Percentiles rank a stretch among this genome's conserved stretches.
Conservation (phyloP, 23 tunicate genomes). For the Clavelina lepadiformis region DNA sequence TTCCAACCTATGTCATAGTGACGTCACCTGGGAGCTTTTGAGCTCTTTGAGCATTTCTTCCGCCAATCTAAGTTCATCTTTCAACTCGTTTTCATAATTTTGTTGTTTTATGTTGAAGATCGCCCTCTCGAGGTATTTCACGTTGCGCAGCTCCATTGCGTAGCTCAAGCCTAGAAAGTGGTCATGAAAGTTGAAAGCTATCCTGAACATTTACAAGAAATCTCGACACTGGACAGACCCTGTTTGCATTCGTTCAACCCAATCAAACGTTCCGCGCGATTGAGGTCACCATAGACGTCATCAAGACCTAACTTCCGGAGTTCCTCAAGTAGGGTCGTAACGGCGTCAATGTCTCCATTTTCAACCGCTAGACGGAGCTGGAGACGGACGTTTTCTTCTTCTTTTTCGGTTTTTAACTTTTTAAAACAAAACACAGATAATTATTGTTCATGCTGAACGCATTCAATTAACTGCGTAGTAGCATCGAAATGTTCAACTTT, state of each 20-base stretch:
- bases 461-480: no score
- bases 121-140: slow-evolving; percentile 45
- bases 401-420: no score
- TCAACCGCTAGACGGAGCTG: slow-evolving; percentile 47
- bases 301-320: slow-evolving; percentile 30
- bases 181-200: no score
- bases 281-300: slow-evolving; percentile 57
- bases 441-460: no score
- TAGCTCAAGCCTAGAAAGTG: slow-evolving; percentile 35
- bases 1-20: no score
- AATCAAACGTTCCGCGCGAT: slow-evolving; percentile 48
- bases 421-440: no score
- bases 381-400: slow-evolving; percentile 33
- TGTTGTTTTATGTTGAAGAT: slow-evolving; percentile 39
- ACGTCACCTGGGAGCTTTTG: slow-evolving; percentile 42
- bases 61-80: slow-evolving; percentile 40
- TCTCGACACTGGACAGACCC: slow-evolving; percentile 32
- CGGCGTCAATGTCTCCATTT: slow-evolving; percentile 16
- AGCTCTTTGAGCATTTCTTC: slow-evolving; percentile 60
- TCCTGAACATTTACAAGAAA: no score
- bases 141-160: slow-evolving; percentile 40
- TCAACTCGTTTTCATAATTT: slow-evolving; percentile 36
- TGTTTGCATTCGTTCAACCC: slow-evolving; percentile 55
- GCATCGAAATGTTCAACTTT: no score
- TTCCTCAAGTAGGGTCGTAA: slow-evolving; percentile 30